Evolutionary conservation across 1,140 invertebrate genomes (phyloP), one percentile per base, ranked within the genome.

Genomic region (Marisa cornuarietis): DNA sequence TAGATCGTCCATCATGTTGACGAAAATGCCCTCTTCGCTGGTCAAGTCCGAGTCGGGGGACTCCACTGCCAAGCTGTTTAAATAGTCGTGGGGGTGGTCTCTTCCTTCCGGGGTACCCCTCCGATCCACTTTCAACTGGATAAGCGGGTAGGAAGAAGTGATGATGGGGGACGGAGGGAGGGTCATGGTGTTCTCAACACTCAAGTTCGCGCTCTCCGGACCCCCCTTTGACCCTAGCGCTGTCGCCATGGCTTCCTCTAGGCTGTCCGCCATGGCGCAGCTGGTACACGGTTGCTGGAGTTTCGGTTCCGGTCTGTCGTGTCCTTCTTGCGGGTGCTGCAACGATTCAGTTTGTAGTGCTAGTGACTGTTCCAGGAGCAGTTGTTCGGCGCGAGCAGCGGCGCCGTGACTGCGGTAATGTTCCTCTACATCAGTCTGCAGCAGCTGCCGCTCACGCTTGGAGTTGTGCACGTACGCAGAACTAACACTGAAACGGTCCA

Each of bases 1-100:
- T 20, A 86, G 79, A 74, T 89, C 88, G 76, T 88, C 87, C 78
- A 86, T 86, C 80, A 84, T 82, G 79, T 89, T 89, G 18, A 88
- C 84, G 81, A 86, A 89, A 58, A 89, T 79, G 14, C 87, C 87
- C 71, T 87, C 87, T 51, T 87, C 86, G 75, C 83, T 85, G 13
- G 79, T 79, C 20, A 76, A 72, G 71, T 87, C 84, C 7, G 83
- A 83, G 65, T 83, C 83, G 16, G 78, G 79, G 9, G 79, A 79
- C 68, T 81, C 78, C 69, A 52, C 61, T 68, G 65, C 61, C 54
- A 58, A 31, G 52, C 18, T 9, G 78, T 16, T 58, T 79, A 52
- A 26, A 5, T 58, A 58, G 8, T 58, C 11, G 2, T 58, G 54
- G 54, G 54, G 16, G 1, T 18, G 54, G 54, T 58, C 54, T 11